phyloP scores from a whole-genome alignment of 2,797 vertebrate species.

The Poecilia velifera region DNA sequence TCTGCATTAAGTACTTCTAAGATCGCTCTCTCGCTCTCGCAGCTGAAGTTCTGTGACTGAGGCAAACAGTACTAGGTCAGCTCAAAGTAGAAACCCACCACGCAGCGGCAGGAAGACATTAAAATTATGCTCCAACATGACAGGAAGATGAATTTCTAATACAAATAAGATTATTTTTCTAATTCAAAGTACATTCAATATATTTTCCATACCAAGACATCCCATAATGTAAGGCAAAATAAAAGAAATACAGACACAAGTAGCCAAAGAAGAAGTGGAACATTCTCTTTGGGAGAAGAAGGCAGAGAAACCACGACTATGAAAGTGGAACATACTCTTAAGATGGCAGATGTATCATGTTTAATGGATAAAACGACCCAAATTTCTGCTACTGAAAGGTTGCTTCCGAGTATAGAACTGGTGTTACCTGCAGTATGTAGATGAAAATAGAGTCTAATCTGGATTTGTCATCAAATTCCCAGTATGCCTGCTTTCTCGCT shows the following conservation, averaged over 20 bases:
- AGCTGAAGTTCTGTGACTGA: conserved; percentile 41
- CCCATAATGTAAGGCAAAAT: conserved; percentile 5
- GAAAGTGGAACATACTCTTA: conserved; percentile 67
- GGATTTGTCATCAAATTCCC: conserved; percentile 58
- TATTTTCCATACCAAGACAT: neutral
- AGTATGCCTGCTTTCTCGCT: conserved; percentile 34
- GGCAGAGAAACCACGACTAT: conserved; percentile 14
- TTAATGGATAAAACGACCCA: conserved; percentile 76
- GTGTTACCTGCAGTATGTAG: conserved; percentile 59
- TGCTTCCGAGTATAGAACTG: conserved; percentile 18
- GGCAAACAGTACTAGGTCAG: conserved; percentile 30
- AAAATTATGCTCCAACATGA: conserved; percentile 18
- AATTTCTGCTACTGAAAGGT: conserved; percentile 48
- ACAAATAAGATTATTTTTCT: conserved; percentile 1
- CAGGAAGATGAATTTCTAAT: conserved; percentile 6
- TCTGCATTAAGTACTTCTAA: conserved; percentile 44
- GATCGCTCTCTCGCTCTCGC: conserved; percentile 41
- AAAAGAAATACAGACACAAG: conserved; percentile 9
- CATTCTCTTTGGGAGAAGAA: conserved; percentile 19
- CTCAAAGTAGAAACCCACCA: conserved; percentile 37
- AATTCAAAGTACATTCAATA: conserved; percentile 8
- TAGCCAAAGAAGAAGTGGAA: conserved; percentile 31
- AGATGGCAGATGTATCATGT: conserved; percentile 66
- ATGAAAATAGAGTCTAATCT: conserved; percentile 63
- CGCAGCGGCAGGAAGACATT: conserved; percentile 29